phyloP scores from a whole-genome alignment of 2,888 invertebrate genomes.

The Tetrapedia diversipes region DNA sequence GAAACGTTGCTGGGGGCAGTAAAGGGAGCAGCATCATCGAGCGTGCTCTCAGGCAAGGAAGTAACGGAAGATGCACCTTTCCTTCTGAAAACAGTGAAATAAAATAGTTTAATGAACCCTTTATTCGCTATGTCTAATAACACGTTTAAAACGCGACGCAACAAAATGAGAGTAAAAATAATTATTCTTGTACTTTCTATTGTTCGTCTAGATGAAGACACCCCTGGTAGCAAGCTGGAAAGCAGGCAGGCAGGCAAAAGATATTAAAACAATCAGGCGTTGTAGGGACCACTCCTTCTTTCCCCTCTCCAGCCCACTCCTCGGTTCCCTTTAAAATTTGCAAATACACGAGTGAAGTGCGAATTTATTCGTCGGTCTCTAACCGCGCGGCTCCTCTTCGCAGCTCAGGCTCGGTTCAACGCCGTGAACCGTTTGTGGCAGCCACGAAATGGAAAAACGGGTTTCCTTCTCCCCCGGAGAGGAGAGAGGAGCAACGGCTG shows the following conservation, averaged over 20 bases:
- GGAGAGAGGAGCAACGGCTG: constrained; percentile 60
- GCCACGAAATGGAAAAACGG: constrained; percentile 76
- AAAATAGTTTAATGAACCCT: constrained; percentile 1
- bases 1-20: constrained; percentile 54
- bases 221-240: constrained; percentile 39
- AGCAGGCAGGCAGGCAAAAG: constrained; percentile 54
- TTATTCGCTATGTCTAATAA: neutral
- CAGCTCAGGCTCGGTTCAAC: constrained; percentile 63
- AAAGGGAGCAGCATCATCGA: constrained; percentile 55
- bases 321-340: constrained; percentile 76
- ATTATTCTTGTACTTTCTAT: constrained; percentile 38
- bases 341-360: constrained; percentile 78
- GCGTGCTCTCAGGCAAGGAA: constrained; percentile 45
- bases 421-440: constrained; percentile 61
- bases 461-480: constrained; percentile 60
- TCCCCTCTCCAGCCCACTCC: constrained; percentile 60
- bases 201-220: constrained; percentile 27
- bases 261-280: constrained; percentile 76
- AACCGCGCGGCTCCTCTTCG: constrained; percentile 57
- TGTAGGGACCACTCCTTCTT: constrained; percentile 67
- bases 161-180: neutral
- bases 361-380: constrained; percentile 77
- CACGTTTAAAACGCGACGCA: neutral
- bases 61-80: constrained; percentile 41
- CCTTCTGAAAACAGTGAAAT: constrained; percentile 37